Base-by-base conservation (phyloP, 2,888 invertebrate species). In the Eueremaeus valkanovi region DNA sequence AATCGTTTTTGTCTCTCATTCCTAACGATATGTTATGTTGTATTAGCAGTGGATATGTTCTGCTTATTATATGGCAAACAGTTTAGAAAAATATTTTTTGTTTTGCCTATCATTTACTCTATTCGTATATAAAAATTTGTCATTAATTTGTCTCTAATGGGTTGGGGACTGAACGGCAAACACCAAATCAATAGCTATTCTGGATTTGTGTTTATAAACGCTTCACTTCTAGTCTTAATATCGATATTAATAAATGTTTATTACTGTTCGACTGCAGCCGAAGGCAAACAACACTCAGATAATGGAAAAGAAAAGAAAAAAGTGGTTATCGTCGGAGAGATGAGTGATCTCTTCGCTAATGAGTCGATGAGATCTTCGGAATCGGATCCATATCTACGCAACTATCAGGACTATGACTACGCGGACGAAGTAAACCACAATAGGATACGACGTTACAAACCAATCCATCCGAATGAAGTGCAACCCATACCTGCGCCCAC, bases 241-340 rank as follows among this genome's bases (percentile, higher is more conserved):
- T 21, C 55, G 3, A 55, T 55, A 18, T 24, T 55, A 21, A 21
- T 55, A 24, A 55, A 55, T 55, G 55, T 55, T 24, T 24, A 27
- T 27, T 55, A 55, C 27, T 55, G 21, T 21, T 55, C 55, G 55
- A 55, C 24, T 18, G 9, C 21, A 55, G 27, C 55, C 13, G 16
- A 55, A 21, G 21, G 21, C 5, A 55, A 55, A 55, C 42, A 45
- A 3, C 27, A 55, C 5, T 16, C 55, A 11, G 21, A 55, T 21
- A 27, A 27, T n/a, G n/a, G n/a, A 55, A 16, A 27, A 11, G 42
- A 3, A 8, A 74, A 74, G 33, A 74, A 74, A 51, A 74, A 74
- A 68, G 74, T 74, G 21, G 74, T 68, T 9, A 74, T 74, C 31
- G 68, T 74, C 49, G 74, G 74, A 9, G 74, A 74, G 49, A 74